Conservation (phyloP, 53 echinoderm and acorn worm genomes). For the Mesocentrotus franciscanus region DNA sequence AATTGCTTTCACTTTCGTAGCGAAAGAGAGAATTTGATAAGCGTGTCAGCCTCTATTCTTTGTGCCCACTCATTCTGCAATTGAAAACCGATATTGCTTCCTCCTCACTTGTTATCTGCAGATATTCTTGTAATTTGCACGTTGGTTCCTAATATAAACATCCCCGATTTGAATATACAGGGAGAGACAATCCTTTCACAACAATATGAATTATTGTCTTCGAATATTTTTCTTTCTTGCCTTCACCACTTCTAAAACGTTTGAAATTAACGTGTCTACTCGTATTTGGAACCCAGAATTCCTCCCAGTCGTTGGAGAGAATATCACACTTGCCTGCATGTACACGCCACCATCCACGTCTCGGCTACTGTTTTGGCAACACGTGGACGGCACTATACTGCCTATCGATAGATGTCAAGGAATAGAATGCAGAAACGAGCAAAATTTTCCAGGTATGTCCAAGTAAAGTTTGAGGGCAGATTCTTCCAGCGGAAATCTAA, state of each 20-base stretch:
- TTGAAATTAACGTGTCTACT: neutral
- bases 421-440: neutral
- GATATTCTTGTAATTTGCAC: too few relatives aligned
- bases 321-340: neutral
- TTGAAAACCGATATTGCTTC: too few relatives aligned
- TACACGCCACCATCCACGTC: neutral
- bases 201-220: neutral
- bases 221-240: neutral
- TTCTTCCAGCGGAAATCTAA: neutral
- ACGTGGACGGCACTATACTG: neutral
- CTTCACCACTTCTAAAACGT: neutral
- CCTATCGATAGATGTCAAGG: neutral
- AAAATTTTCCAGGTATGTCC: neutral
- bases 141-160: too few relatives aligned
- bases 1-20: neutral
- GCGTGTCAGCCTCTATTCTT: too few relatives aligned
- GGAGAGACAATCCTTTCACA: neutral
- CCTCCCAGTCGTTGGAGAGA: neutral
- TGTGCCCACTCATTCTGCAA: too few relatives aligned
- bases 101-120: too few relatives aligned
- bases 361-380: neutral
- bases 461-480: neutral
- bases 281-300: neutral
- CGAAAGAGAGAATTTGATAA: neutral
- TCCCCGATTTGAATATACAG: neutral